Evolutionary conservation across 2,797 vertebrate genomes (phyloP).

Genomic region (Anniella stebbinsi): DNA sequence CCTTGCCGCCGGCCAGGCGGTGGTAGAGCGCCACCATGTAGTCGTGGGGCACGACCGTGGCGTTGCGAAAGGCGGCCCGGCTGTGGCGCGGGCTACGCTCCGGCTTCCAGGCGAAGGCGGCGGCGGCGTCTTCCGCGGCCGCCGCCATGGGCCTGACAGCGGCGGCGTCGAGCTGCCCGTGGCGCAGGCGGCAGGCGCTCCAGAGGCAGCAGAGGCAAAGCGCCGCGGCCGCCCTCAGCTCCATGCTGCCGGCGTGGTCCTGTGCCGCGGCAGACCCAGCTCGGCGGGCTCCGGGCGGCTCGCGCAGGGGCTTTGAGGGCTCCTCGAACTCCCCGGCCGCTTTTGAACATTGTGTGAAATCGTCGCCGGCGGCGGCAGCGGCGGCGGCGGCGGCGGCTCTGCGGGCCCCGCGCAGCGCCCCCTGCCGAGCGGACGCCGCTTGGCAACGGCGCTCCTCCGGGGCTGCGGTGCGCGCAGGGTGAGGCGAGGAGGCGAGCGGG

Average conservation of each 20-base stretch:
- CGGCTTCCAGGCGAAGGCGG: constrained; percentile 47
- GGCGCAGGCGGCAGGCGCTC: constrained; percentile 82
- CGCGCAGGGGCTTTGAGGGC: constrained; percentile 71
- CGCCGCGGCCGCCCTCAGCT: constrained; percentile 81
- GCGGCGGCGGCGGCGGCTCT: neutral
- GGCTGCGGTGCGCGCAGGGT: neutral
- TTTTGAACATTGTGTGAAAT: constrained; percentile 80
- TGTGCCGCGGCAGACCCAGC: neutral
- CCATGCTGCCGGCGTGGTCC: constrained; percentile 72
- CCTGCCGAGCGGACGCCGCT: constrained; percentile 34
- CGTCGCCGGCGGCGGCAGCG: neutral
- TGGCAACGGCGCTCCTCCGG: neutral
- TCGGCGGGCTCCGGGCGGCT: constrained; percentile 33
- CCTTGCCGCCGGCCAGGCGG: constrained; percentile 69
- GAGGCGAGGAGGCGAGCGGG: no score
- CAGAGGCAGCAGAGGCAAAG: constrained; percentile 85
- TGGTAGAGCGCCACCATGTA: constrained; percentile 85
- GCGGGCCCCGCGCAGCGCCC: constrained; percentile 39
- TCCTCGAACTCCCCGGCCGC: constrained; percentile 85
- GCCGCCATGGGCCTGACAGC: constrained; percentile 49
- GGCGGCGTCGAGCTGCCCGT: constrained; percentile 80
- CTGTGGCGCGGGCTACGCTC: constrained; percentile 49
- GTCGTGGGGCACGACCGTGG: constrained; percentile 76
- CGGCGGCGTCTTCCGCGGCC: constrained; percentile 33
- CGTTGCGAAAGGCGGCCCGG: constrained; percentile 69